Percentiles rank a stretch among this genome's conserved stretches.
These are phyloP conservation scores for Oceanodroma leucorhoa DNA, from an alignment of 2,797 vertebrate genomes.

Conservation along the genomic window DNA sequence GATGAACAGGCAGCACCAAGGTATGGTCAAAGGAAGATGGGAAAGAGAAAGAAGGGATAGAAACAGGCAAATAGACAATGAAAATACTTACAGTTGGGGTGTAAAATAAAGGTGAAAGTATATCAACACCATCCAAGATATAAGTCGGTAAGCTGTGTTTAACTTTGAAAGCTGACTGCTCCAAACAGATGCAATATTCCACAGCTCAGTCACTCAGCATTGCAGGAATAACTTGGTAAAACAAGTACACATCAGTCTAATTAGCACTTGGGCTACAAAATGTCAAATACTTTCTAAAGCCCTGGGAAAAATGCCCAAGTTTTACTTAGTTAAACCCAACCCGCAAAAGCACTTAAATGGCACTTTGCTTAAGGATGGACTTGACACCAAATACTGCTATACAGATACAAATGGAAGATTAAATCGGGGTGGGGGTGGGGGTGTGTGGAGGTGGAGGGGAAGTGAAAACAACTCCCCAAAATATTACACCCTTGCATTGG, in stretches of 20 bases:
- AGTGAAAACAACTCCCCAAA: background rate
- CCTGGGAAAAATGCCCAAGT: background rate
- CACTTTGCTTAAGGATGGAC: background rate
- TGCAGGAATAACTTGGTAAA: background rate
- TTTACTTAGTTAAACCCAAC: background rate
- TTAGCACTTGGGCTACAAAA: background rate
- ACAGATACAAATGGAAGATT: background rate
- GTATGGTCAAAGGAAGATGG: background rate
- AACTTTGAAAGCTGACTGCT: background rate
- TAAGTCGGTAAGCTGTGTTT: accelerated
- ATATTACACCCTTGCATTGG: background rate
- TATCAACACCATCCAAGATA: background rate
- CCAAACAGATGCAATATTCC: background rate
- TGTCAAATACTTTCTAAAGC: background rate
- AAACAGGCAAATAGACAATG: background rate
- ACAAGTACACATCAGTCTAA: background rate
- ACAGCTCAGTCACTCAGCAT: background rate
- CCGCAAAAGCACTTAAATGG: background rate
- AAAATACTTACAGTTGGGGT: background rate
- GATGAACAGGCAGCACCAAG: background rate
- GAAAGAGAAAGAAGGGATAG: background rate
- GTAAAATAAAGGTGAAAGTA: background rate
- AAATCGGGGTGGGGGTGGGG: background rate
- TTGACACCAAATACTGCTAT: background rate
- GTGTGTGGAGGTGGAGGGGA: accelerated